These are phyloP conservation scores for Pseudorhombus dupliciocellatus DNA, from an alignment of 2,113 vertebrate genomes.

Conservation along the genomic window DNA sequence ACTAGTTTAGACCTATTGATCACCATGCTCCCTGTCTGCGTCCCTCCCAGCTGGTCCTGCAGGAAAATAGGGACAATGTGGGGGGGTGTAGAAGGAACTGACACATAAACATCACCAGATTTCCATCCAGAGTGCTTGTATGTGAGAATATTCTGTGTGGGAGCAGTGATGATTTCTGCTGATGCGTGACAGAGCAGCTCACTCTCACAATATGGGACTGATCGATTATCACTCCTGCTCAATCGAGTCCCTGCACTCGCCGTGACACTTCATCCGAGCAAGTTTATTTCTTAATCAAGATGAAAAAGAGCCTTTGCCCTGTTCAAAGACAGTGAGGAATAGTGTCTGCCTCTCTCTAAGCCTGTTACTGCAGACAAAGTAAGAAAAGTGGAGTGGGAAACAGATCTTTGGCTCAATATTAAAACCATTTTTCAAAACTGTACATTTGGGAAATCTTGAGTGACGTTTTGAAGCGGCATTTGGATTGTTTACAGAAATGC, in stretches of 20 bases:
- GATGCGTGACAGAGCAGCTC: too few species aligned
- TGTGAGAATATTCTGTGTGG: too few species aligned
- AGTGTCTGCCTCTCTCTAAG: conserved; percentile 6
- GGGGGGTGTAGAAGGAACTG: background rate
- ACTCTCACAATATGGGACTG: conserved; percentile 33
- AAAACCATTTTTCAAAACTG: conserved; percentile 65
- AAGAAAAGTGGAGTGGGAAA: conserved; percentile 13
- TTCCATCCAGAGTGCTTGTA: background rate
- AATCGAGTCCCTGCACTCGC: background rate
- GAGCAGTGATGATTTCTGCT: too few species aligned
- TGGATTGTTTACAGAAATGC: background rate
- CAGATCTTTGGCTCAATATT: conserved; percentile 52
- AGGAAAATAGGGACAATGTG: conserved; percentile 37
- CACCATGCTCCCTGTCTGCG: conserved; percentile 56
- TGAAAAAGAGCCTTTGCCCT: conserved; percentile 7
- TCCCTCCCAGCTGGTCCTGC: conserved; percentile 67
- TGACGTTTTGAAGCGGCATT: conserved; percentile 14
- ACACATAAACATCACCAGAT: conserved; percentile 18
- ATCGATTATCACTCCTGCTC: conserved; percentile 41
- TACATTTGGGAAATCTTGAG: background rate
- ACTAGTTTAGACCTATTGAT: conserved; percentile 74
- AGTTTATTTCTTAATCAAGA: conserved; percentile 49
- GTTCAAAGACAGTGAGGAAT: conserved; percentile 39
- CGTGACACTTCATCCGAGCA: conserved; percentile 7
- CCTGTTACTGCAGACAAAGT: conserved; percentile 46